phyloP scores from a whole-genome alignment of 2,888 invertebrate genomes.

The Amphipyra tragopoginis region DNA sequence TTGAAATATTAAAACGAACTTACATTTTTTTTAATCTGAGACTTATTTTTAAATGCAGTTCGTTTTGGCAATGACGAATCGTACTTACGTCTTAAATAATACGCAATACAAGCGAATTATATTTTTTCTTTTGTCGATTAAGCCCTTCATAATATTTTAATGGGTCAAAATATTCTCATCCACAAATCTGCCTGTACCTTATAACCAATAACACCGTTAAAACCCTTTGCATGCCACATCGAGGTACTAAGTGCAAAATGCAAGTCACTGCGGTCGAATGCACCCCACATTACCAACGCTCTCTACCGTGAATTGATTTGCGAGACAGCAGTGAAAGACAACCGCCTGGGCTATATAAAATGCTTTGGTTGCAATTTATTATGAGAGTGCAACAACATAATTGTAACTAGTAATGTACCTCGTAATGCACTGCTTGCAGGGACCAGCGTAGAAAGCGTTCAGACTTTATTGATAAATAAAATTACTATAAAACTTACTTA shows the following conservation, averaged over 20 bases:
- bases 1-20: neutral
- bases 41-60: neutral
- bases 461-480: neutral
- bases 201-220: constrained; percentile 17
- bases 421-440: constrained; percentile 8
- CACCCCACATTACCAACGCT: constrained; percentile 65
- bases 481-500: too few relatives aligned
- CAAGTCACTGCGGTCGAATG: constrained; percentile 42
- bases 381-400: constrained; percentile 52
- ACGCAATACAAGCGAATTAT: too few relatives aligned
- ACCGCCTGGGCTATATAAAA: constrained; percentile 40
- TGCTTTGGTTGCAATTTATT: constrained; percentile 48
- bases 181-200: neutral
- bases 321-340: constrained; percentile 72
- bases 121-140: too few relatives aligned
- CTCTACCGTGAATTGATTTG: constrained; percentile 70
- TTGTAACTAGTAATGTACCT: constrained; percentile 26
- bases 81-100: too few relatives aligned
- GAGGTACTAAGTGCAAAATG: constrained; percentile 13
- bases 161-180: neutral
- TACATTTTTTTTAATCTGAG: neutral
- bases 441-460: constrained; percentile 1
- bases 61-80: too few relatives aligned
- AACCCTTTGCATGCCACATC: constrained; percentile 11
- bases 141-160: too few relatives aligned